These are phyloP conservation scores for Malacoraja senta DNA, from an alignment of 2,797 vertebrate species.

Conservation along the genomic window DNA sequence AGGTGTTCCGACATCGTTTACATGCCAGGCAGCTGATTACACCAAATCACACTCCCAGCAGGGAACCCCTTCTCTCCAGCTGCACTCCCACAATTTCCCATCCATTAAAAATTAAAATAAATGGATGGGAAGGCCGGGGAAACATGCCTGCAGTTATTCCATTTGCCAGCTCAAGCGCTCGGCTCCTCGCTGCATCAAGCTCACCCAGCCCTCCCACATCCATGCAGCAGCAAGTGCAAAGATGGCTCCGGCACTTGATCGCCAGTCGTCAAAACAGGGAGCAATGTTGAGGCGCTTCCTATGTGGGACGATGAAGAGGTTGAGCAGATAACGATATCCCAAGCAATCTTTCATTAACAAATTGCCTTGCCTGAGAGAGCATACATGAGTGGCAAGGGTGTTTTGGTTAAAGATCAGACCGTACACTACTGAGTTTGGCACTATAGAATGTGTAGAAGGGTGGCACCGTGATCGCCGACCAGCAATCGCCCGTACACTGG, in stretches of 20 bases:
- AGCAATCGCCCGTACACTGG: too few species aligned
- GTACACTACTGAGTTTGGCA: too few species aligned
- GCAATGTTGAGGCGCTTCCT: background rate
- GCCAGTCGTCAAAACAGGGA: background rate
- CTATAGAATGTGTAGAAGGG: too few species aligned
- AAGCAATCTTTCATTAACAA: background rate
- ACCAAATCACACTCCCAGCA: slow-evolving; percentile 7
- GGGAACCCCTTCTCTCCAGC: slow-evolving; percentile 14
- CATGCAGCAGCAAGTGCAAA: background rate
- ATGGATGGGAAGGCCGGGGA: background rate
- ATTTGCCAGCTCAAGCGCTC: background rate
- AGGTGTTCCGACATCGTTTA: background rate
- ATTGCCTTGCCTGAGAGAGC: background rate
- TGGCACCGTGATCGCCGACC: too few species aligned
- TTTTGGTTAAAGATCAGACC: too few species aligned
- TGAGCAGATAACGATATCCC: background rate
- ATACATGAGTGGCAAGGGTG: too few species aligned
- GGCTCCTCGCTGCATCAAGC: background rate
- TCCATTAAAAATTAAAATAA: background rate
- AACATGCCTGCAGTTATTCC: background rate
- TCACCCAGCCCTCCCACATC: background rate
- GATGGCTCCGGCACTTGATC: too few species aligned
- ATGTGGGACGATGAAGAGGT: background rate
- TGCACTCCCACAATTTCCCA: background rate
- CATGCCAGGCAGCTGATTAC: slow-evolving; percentile 9